These are phyloP conservation scores for Drosophila lini DNA, from an alignment of 1,140 invertebrate genomes.

Conservation along the genomic window DNA sequence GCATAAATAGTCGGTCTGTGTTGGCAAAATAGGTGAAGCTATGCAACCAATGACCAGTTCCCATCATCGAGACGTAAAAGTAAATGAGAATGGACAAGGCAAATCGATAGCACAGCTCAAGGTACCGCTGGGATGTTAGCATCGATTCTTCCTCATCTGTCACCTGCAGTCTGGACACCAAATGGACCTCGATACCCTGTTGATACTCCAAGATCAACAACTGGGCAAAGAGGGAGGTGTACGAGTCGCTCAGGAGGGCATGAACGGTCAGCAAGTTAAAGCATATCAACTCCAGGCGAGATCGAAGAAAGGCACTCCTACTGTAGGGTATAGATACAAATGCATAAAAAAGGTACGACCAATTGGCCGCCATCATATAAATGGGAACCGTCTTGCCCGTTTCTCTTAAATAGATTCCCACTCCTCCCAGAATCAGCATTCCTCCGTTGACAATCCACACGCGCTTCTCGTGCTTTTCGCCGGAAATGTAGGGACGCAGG, in stretches of 20 bases:
- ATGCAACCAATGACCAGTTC: constrained; percentile 97
- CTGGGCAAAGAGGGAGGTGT: constrained; percentile 88
- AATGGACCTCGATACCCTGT: constrained; percentile 40
- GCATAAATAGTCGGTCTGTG: constrained; percentile 95
- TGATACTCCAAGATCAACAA: constrained; percentile 79
- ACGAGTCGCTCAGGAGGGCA: constrained; percentile 87
- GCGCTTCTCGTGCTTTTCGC: constrained; percentile 20
- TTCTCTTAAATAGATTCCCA: constrained; percentile 39
- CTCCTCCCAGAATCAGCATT: constrained; percentile 30
- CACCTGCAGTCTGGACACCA: neutral
- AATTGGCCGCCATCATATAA: constrained; percentile 85
- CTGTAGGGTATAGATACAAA: constrained; percentile 59
- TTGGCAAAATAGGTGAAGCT: constrained; percentile 96
- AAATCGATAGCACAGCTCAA: constrained; percentile 51
- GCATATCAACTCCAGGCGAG: constrained; percentile 84
- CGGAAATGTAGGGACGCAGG: constrained; percentile 48
- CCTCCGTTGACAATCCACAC: constrained; percentile 49
- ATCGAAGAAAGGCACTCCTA: constrained; percentile 81
- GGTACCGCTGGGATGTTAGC: constrained; percentile 13
- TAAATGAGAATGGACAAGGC: constrained; percentile 89
- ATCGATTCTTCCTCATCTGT: neutral
- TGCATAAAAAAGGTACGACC: constrained; percentile 77
- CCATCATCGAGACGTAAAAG: constrained; percentile 95
- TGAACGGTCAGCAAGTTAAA: constrained; percentile 85
- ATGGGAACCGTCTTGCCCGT: constrained; percentile 76